Conservation (phyloP, 2,797 vertebrate genomes). For the Acanthis flammea region DNA sequence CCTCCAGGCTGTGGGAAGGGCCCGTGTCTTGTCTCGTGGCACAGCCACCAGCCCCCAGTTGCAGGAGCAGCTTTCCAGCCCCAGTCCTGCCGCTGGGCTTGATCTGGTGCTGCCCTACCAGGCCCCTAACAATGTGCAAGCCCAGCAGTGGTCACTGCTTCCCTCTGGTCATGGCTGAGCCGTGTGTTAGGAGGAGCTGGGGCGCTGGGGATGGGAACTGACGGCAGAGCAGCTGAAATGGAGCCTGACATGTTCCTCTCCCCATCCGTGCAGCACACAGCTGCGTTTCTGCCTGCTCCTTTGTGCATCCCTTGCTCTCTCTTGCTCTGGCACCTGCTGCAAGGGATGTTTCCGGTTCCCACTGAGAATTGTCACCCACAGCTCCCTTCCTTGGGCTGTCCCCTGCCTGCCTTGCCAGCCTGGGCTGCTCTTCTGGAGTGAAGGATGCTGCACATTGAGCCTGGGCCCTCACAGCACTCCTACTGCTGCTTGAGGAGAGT, state of each 20-base stretch:
- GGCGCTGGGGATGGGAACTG: neutral
- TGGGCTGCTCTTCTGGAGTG: accelerated
- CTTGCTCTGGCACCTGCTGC: neutral
- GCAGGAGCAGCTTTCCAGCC: neutral
- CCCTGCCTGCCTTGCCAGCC: neutral
- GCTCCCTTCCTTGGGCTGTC: neutral
- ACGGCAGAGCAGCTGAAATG: neutral
- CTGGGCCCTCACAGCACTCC: neutral
- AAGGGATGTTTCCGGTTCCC: neutral
- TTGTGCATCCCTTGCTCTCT: neutral
- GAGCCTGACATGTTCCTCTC: accelerated
- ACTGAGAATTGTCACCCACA: accelerated
- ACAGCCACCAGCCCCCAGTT: neutral
- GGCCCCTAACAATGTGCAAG: accelerated
- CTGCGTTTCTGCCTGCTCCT: accelerated
- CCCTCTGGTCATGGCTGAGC: neutral
- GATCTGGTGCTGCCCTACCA: neutral
- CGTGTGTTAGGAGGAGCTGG: accelerated
- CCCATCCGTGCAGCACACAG: neutral
- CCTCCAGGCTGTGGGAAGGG: neutral
- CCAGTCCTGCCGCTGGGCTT: accelerated
- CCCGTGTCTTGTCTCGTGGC: neutral
- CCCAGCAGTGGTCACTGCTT: accelerated
- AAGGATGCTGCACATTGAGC: accelerated
- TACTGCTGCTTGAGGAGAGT: neutral